phyloP scores from a whole-genome alignment of 2,888 invertebrate genomes.

The Erebia epiphron region DNA sequence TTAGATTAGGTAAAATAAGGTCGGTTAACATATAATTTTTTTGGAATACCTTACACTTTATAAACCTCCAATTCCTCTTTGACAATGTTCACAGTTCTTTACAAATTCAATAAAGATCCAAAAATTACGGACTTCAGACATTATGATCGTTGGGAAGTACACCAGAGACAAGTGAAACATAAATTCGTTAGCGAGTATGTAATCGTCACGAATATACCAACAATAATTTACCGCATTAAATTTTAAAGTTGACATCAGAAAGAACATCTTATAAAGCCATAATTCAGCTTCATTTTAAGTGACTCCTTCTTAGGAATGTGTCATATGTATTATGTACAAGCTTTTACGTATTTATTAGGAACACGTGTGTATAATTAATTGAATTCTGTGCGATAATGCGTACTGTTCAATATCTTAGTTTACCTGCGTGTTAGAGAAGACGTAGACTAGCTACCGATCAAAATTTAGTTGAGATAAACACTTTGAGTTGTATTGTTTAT shows the following conservation, averaged over 20 bases:
- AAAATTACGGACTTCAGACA: slow-evolving; percentile 72
- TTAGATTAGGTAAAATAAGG: slow-evolving; percentile 17
- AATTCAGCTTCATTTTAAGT: slow-evolving; percentile 68
- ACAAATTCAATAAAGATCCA: slow-evolving; percentile 69
- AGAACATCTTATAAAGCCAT: slow-evolving; percentile 77
- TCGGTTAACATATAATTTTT: slow-evolving; percentile 41
- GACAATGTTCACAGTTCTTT: slow-evolving; percentile 68
- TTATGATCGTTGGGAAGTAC: slow-evolving; percentile 68
- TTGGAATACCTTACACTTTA: slow-evolving; percentile 60
- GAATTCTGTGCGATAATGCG: slow-evolving; percentile 15
- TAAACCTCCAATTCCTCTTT: slow-evolving; percentile 63
- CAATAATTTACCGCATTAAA: slow-evolving; percentile 77
- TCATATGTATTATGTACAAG: slow-evolving; percentile 34
- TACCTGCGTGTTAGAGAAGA: background rate
- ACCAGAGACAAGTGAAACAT: slow-evolving; percentile 69
- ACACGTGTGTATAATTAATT: slow-evolving; percentile 27
- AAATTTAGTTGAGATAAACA: slow-evolving; percentile 8
- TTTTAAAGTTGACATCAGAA: slow-evolving; percentile 82
- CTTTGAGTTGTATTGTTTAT: slow-evolving; percentile 3
- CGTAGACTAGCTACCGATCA: background rate
- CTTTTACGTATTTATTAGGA: slow-evolving; percentile 31
- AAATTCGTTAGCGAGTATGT: slow-evolving; percentile 79
- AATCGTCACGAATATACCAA: slow-evolving; percentile 75
- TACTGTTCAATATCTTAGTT: slow-evolving; percentile 12
- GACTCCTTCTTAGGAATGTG: slow-evolving; percentile 53